phyloP scores from a whole-genome alignment of 2,113 vertebrate species.

The Cyanoliseus patagonus region DNA sequence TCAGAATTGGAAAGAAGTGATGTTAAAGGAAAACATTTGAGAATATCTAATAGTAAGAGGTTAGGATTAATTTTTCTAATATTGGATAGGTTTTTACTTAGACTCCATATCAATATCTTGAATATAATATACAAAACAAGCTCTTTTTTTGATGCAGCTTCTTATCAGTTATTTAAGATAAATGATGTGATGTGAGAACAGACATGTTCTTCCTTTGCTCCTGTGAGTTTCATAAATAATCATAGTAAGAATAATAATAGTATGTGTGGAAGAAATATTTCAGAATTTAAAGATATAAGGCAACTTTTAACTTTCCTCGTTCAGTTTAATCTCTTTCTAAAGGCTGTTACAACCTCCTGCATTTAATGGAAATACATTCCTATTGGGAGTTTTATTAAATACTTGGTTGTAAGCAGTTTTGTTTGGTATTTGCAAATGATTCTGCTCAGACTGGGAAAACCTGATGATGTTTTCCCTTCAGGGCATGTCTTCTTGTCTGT shows the following conservation, averaged over 20 bases:
- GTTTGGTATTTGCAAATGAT: background rate
- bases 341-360: background rate
- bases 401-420: background rate
- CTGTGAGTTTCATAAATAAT: background rate
- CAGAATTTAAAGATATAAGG: background rate
- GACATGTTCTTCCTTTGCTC: background rate
- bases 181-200: background rate
- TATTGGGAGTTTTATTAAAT: background rate
- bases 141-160: background rate
- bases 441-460: background rate
- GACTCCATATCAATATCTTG: background rate
- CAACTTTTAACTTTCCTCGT: background rate
- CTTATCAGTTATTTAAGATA: background rate
- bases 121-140: background rate
- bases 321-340: background rate
- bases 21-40: background rate
- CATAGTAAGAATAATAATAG: background rate
- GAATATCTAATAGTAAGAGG: background rate
- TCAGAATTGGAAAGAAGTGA: background rate
- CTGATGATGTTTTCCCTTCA: slow-evolving; percentile 1
- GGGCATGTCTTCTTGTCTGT: background rate
- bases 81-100: background rate
- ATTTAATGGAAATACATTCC: background rate
- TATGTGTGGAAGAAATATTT: background rate
- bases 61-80: background rate